Evolutionary conservation across 1,140 invertebrate species (phyloP).

Genomic region (Brachionus koreanus): DNA sequence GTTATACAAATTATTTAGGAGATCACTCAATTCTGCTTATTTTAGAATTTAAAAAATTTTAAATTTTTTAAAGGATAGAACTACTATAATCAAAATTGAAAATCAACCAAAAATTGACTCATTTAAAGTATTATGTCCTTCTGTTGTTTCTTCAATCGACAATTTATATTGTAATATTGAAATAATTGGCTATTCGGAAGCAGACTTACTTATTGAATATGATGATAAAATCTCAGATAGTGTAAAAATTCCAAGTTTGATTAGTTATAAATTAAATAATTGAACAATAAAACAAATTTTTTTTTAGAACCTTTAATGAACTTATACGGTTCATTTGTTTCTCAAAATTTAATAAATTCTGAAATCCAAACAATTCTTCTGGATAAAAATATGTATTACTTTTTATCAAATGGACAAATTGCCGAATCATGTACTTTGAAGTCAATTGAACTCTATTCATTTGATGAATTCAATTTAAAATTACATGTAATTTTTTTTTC

Average conservation of each 20-base stretch:
- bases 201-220: neutral
- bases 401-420: neutral
- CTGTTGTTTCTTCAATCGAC: neutral
- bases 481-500: neutral
- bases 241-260: neutral
- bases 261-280: neutral
- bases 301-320: neutral
- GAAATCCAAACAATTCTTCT: neutral
- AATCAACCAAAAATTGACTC: neutral
- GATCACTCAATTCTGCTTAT: no score
- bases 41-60: no score
- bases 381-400: neutral
- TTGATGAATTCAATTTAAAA: neutral
- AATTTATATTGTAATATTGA: neutral
- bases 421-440: neutral
- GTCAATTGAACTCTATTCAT: constrained; percentile 3
- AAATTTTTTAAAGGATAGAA: neutral
- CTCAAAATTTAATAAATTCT: neutral
- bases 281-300: neutral
- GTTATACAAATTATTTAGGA: no score
- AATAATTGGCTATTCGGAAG: neutral
- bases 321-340: neutral
- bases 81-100: neutral
- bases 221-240: neutral
- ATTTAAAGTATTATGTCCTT: neutral